Evolutionary conservation across 2,797 vertebrate species (phyloP).

Genomic region (Anguilla obscura): DNA sequence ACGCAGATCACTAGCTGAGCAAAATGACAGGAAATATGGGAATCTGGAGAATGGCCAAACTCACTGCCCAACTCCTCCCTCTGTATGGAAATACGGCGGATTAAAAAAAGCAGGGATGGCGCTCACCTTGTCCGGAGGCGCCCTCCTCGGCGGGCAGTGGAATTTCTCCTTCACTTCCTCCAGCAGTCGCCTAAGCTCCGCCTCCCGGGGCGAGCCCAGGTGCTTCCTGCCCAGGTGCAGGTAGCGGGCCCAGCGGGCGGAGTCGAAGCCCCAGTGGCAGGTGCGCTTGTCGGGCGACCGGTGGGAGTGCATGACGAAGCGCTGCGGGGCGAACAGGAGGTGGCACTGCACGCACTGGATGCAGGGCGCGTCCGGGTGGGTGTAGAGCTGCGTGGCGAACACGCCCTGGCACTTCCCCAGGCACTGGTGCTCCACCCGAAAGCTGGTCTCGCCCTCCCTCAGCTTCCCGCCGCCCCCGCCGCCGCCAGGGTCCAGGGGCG

Average conservation of each 20-base stretch:
- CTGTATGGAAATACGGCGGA: neutral
- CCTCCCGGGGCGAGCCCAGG: constrained; percentile 84
- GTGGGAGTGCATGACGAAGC: constrained; percentile 97
- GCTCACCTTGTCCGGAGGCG: constrained; percentile 12
- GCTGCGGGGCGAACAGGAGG: constrained; percentile 91
- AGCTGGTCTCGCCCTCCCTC: constrained; percentile 87
- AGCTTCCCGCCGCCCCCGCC: constrained; percentile 62
- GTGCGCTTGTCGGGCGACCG: constrained; percentile 94
- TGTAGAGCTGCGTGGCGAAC: constrained; percentile 89
- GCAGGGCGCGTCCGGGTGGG: constrained; percentile 84
- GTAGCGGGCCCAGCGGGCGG: constrained; percentile 94
- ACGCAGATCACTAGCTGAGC: neutral
- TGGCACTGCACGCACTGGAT: constrained; percentile 96
- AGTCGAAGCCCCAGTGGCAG: constrained; percentile 98
- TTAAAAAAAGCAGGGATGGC: neutral
- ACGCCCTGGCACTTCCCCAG: constrained; percentile 93
- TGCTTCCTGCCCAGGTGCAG: constrained; percentile 93
- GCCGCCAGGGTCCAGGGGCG: constrained; percentile 70
- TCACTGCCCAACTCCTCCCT: neutral
- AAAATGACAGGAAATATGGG: neutral
- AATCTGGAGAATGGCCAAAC: neutral
- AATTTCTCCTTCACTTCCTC: constrained; percentile 93
- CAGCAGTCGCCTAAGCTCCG: constrained; percentile 81
- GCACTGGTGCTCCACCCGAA: constrained; percentile 95
- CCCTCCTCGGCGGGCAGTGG: constrained; percentile 71